Base-by-base conservation (phyloP, 2,113 vertebrate genomes). In the Loxodonta africana region DNA sequence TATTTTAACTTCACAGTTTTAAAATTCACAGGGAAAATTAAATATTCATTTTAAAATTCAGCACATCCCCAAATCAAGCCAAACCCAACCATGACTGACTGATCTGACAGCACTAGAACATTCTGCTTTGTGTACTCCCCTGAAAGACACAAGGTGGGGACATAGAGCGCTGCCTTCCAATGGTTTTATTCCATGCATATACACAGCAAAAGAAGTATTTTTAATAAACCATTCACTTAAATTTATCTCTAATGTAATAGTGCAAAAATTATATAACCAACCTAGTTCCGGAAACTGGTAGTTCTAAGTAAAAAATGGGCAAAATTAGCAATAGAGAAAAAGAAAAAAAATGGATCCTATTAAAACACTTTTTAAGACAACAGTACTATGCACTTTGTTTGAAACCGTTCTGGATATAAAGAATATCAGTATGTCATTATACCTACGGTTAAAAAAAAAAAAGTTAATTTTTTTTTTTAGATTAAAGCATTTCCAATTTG, bases 11-110 rank as follows among this genome's bases (percentile, higher is more conserved):
- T 78, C 46, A 81, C 8, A 84, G 12, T 83, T 93, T 88, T 71
- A 81, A 94, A 96, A 92, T 67, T 87, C 62, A 90, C 12, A 94
- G 37, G 48, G 5, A 37, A 96, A 97, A 96, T 91, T 73, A 96
- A 84, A 95, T 57, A 82, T 21, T 93, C 46, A 87, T 81, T 84
- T 91, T 26, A 88, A 94, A 95, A 93, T 63, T 82, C 0, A 96
- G 26, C 41, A 94, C 30, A 95, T 46, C 17, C 5, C 60, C 8
- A 93, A 97, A 88, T 83, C 73, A 84, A 82, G 15, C 41, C 76
- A 90, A 96, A 74, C 9, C 21, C 83, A 91, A 28, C 15, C 46
- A 80, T 12, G 18, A 92, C 63, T 83, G 60, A 57, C 41, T 95
- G 21, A 73, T 63, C 3, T 57, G n/a, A 89, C 67, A 87, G 0